These are phyloP conservation scores for Bombyx huttoni DNA, from an alignment of 2,888 invertebrate genomes.

Conservation along the genomic window DNA sequence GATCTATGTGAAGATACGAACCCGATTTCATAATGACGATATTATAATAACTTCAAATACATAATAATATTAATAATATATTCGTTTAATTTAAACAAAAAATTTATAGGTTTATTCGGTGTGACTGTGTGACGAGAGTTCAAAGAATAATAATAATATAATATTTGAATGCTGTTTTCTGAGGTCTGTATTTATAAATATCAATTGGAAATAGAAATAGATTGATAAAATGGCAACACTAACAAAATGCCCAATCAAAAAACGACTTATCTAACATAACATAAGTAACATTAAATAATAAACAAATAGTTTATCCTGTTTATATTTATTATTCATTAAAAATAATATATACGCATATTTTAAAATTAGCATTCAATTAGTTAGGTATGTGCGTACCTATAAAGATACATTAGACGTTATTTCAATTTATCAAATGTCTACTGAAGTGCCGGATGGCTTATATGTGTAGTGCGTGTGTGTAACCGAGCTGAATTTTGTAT, in stretches of 20 bases:
- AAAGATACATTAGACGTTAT: too few relatives aligned
- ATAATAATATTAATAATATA: slow-evolving; percentile 11
- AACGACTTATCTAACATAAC: too few relatives aligned
- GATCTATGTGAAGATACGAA: background rate
- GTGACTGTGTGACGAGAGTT: slow-evolving; percentile 8
- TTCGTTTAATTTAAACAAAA: slow-evolving; percentile 6
- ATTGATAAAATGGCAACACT: background rate
- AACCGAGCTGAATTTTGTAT: background rate
- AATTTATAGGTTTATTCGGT: slow-evolving; percentile 10
- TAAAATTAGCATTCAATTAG: too few relatives aligned
- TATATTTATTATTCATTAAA: too few relatives aligned
- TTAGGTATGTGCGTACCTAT: too few relatives aligned
- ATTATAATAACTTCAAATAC: slow-evolving; percentile 23
- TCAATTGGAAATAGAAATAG: background rate
- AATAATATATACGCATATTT: too few relatives aligned
- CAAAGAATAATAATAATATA: slow-evolving; percentile 9
- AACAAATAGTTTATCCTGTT: too few relatives aligned
- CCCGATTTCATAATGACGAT: slow-evolving; percentile 19
- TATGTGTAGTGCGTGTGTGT: background rate
- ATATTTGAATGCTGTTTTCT: background rate
- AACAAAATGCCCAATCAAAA: too few relatives aligned
- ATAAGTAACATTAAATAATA: too few relatives aligned
- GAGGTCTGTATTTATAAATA: too few relatives aligned
- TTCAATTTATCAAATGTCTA: too few relatives aligned
- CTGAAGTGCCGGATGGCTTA: too few relatives aligned